Conservation (phyloP, 2,888 invertebrate species). For the Leptogaster cylindrica region DNA sequence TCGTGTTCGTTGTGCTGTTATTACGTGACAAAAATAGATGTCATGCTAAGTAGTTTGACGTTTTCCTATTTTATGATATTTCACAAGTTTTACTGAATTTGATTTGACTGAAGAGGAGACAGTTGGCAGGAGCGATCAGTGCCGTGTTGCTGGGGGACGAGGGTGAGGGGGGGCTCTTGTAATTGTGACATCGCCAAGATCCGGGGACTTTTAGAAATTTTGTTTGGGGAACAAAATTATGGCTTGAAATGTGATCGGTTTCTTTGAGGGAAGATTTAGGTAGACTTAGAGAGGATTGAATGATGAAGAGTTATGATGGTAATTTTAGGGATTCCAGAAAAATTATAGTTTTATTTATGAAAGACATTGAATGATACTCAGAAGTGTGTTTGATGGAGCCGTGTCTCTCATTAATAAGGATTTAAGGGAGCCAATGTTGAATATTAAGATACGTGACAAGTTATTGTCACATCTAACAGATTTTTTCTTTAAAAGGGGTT, state of each 20-base stretch:
- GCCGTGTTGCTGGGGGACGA: not conserved
- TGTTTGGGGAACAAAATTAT: not conserved
- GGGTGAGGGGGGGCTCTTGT: not conserved
- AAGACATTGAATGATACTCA: slow-evolving; percentile 28
- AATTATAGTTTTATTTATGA: slow-evolving; percentile 31
- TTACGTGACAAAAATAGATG: slow-evolving; percentile 40
- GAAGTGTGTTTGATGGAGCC: slow-evolving; percentile 10
- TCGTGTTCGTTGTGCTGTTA: not conserved
- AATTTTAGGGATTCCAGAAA: slow-evolving; percentile 30
- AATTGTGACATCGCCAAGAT: no score
- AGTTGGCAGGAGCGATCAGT: slow-evolving; percentile 23
- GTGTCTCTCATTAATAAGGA: slow-evolving; percentile 28
- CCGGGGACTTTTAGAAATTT: not conserved
- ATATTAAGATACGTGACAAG: no score
- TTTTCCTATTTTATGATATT: slow-evolving; percentile 37
- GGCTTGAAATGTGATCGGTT: not conserved
- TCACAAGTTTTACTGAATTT: slow-evolving; percentile 33
- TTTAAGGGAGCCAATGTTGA: slow-evolving; percentile 14
- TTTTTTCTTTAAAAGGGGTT: no score
- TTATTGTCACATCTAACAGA: no score
- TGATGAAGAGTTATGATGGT: slow-evolving; percentile 27
- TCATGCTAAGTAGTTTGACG: slow-evolving; percentile 37
- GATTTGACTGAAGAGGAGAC: slow-evolving; percentile 17
- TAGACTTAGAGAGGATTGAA: not conserved
- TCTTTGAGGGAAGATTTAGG: not conserved